Evolutionary conservation across 2,797 vertebrate species (phyloP).

Genomic region (Benthosema pterotum): DNA sequence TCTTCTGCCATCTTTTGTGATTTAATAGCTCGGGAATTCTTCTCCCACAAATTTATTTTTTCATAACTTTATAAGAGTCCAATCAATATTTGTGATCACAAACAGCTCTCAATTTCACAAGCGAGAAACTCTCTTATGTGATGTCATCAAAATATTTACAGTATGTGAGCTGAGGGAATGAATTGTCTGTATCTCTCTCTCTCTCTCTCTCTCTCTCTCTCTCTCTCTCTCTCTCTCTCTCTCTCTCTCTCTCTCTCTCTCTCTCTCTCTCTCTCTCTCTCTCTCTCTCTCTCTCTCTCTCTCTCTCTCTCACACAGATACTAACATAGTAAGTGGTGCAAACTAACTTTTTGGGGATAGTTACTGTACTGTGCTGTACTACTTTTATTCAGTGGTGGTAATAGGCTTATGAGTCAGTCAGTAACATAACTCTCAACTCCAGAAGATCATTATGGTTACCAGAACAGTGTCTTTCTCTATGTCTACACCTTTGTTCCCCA

Average conservation of each 20-base stretch:
- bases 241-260: too few species aligned
- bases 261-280: too few species aligned
- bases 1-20: slow-evolving; percentile 23
- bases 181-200: too few species aligned
- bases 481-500: slow-evolving; percentile 55
- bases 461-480: slow-evolving; percentile 67
- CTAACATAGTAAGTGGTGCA: too few species aligned
- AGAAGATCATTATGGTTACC: neutral
- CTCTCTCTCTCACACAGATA: too few species aligned
- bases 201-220: too few species aligned
- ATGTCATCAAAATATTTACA: slow-evolving; percentile 44
- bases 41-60: slow-evolving; percentile 59
- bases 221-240: too few species aligned
- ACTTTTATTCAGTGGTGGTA: slow-evolving; percentile 53
- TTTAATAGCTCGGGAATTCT: slow-evolving; percentile 47
- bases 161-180: neutral
- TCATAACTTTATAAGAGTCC: slow-evolving; percentile 28
- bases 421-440: slow-evolving; percentile 40
- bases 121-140: slow-evolving; percentile 26
- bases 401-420: slow-evolving; percentile 38
- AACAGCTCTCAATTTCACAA: slow-evolving; percentile 17
- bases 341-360: too few species aligned
- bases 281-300: too few species aligned
- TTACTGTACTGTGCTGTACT: too few species aligned
- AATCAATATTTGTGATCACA: slow-evolving; percentile 56